Conservation (phyloP, 1,140 invertebrate species). For the Drosophila equinoxialis region DNA sequence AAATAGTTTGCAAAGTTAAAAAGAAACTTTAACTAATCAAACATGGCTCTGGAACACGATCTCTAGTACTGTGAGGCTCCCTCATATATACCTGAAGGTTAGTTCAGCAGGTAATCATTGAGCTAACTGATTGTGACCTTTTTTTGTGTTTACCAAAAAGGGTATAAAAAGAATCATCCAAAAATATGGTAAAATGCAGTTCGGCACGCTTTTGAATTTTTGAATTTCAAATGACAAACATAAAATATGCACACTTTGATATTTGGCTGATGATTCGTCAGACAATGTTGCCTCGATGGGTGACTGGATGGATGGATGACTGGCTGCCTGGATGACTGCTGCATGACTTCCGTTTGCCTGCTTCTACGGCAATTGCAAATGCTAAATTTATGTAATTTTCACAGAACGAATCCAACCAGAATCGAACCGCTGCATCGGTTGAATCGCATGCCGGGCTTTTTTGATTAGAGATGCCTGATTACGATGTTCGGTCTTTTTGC, state of each 20-base stretch:
- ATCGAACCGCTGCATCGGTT: conserved; percentile 1
- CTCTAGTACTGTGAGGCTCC: too few species aligned
- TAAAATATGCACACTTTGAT: conserved; percentile 74
- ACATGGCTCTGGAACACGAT: too few species aligned
- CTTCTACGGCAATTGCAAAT: conserved; percentile 21
- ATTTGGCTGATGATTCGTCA: conserved; percentile 58
- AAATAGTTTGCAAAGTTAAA: too few species aligned
- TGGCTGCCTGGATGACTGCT: conserved; percentile 24
- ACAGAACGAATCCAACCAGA: conserved; percentile 18
- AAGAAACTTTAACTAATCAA: too few species aligned
- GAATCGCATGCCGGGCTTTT: conserved; percentile 34
- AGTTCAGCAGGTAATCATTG: too few species aligned
- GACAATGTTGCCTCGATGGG: conserved; percentile 28
- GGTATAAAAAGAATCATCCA: background rate
- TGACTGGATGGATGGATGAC: conserved; percentile 12
- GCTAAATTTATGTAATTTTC: conserved; percentile 38
- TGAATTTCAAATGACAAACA: conserved; percentile 74
- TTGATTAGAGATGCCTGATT: conserved; percentile 71
- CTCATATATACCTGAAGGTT: too few species aligned
- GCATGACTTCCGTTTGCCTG: conserved; percentile 15
- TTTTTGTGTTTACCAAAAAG: background rate
- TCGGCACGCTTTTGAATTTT: conserved; percentile 51
- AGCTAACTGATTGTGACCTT: background rate
- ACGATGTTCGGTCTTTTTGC: conserved; percentile 36
- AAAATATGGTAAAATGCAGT: conserved; percentile 21